These are phyloP conservation scores for Gallinago stenura DNA, from an alignment of 2,797 vertebrate genomes.

Conservation along the genomic window DNA sequence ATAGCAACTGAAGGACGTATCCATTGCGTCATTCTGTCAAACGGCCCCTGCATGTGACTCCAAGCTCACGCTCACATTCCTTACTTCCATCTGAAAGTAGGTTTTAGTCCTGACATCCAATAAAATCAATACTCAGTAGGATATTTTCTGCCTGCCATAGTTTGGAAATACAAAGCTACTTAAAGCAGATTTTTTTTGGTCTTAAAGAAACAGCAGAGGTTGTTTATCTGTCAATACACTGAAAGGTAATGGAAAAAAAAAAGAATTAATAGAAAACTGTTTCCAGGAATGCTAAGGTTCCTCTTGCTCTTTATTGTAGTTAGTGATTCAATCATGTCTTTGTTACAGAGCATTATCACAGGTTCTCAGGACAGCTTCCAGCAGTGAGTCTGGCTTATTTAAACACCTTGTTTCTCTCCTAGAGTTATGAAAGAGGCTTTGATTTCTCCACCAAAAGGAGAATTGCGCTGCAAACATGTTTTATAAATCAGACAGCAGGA, in stretches of 20 bases:
- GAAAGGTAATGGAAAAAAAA: neutral
- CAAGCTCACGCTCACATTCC: conserved; percentile 70
- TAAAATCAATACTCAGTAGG: conserved; percentile 54
- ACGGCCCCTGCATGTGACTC: conserved; percentile 64
- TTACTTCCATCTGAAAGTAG: conserved; percentile 56
- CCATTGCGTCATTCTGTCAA: conserved; percentile 57
- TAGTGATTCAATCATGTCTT: neutral
- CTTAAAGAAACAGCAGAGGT: neutral
- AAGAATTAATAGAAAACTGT: neutral
- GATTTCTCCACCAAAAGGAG: neutral
- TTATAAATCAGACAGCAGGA: neutral
- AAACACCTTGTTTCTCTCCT: neutral
- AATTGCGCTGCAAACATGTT: neutral
- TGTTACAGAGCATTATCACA: neutral
- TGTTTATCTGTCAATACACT: neutral
- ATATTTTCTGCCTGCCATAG: conserved; percentile 21
- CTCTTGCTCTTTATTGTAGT: neutral
- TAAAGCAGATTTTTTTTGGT: neutral
- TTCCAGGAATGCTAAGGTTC: neutral
- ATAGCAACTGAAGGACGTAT: conserved; percentile 62
- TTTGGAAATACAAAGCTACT: conserved; percentile 17
- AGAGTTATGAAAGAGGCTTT: neutral
- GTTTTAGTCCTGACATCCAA: conserved; percentile 38
- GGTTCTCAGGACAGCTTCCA: conserved; percentile 2
- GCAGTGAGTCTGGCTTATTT: neutral